phyloP scores from a whole-genome alignment of 2,888 invertebrate species.

The Tolmerus cingulatus region DNA sequence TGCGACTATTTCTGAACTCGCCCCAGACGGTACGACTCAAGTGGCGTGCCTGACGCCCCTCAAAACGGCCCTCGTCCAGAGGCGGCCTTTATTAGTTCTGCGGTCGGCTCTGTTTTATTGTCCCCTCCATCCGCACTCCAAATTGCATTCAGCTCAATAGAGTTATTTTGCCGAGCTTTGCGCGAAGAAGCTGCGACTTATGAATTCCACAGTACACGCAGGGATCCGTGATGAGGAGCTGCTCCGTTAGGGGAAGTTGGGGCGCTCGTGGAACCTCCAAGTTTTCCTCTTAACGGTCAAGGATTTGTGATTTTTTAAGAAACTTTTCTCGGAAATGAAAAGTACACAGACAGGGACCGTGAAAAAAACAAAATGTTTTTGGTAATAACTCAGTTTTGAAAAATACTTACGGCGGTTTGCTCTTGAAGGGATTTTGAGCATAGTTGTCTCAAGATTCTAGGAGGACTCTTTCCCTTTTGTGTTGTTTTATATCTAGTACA shows the following conservation, averaged over 20 bases:
- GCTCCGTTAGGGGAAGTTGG: background rate
- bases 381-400: background rate
- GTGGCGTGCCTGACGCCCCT: background rate
- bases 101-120: background rate
- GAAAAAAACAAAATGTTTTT: background rate
- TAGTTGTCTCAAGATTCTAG: background rate
- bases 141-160: background rate
- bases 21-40: background rate
- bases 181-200: background rate
- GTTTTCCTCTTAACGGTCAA: background rate
- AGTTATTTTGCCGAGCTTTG: background rate
- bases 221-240: background rate
- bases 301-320: background rate
- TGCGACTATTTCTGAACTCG: background rate
- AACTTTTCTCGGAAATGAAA: background rate
- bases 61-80: background rate
- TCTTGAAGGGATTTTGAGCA: background rate
- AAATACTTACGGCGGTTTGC: background rate
- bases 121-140: background rate
- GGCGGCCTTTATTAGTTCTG: background rate
- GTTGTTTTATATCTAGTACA: background rate
- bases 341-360: background rate
- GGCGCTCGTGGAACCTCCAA: background rate
- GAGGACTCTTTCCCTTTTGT: background rate
- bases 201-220: background rate